phyloP scores from a whole-genome alignment of 2,797 vertebrate species.

The Paratrypauchen microcephalus region DNA sequence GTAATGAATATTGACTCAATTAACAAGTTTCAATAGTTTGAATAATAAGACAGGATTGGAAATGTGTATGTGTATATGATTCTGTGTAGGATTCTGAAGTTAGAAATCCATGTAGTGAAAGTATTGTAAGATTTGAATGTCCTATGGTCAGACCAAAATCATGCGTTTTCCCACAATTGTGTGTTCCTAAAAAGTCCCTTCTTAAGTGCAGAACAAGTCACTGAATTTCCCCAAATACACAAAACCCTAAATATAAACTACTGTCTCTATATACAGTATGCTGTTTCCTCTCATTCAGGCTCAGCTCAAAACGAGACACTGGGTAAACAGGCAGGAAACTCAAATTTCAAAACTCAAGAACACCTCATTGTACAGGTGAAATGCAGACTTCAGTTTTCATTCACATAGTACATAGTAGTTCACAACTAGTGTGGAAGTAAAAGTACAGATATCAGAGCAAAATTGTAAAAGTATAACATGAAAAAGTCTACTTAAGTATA shows the following conservation, averaged over 20 bases:
- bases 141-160: background rate
- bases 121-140: background rate
- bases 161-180: conserved; percentile 16
- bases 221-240: conserved; percentile 38
- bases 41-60: too few relatives aligned
- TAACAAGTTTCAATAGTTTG: too few relatives aligned
- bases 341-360: conserved; percentile 18
- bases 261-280: conserved; percentile 49
- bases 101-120: background rate
- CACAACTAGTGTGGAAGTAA: background rate
- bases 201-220: conserved; percentile 47
- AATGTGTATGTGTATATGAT: too few relatives aligned
- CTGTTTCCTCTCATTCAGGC: conserved; percentile 68
- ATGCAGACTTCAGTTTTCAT: background rate
- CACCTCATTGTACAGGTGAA: background rate
- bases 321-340: conserved; percentile 42
- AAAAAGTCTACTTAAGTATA: too few relatives aligned
- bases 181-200: conserved; percentile 12
- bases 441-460: too few relatives aligned
- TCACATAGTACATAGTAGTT: background rate
- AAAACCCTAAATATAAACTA: conserved; percentile 45
- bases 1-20: background rate
- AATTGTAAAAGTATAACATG: too few relatives aligned
- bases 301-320: conserved; percentile 33
- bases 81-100: background rate